Evolutionary conservation across 2,797 vertebrate genomes (phyloP).

Genomic region (Limosa lapponica): DNA sequence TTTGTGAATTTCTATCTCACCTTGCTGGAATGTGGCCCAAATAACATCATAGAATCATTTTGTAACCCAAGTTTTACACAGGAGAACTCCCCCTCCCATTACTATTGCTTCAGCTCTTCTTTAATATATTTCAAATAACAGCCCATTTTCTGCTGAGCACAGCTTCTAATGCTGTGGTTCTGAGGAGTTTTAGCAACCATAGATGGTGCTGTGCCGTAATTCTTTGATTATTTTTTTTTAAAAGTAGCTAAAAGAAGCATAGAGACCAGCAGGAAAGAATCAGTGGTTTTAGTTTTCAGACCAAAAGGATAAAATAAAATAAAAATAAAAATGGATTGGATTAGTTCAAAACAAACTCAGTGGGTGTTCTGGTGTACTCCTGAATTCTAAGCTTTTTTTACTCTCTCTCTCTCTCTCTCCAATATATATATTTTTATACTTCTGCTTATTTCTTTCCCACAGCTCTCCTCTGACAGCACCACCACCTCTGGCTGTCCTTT

Average conservation of each 20-base stretch:
- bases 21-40: background rate
- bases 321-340: background rate
- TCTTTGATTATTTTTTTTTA: background rate
- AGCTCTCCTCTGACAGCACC: background rate
- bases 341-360: conserved; percentile 12
- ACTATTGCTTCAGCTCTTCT: background rate
- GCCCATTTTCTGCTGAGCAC: background rate
- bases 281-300: background rate
- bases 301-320: background rate
- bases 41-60: background rate
- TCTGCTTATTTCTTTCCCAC: background rate
- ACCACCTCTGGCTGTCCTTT: background rate
- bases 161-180: background rate
- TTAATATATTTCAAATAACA: background rate
- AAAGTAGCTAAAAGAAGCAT: background rate
- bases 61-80: background rate
- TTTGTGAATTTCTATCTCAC: background rate
- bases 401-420: background rate
- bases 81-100: background rate
- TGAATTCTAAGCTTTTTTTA: background rate
- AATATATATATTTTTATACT: background rate
- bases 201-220: conserved; percentile 38
- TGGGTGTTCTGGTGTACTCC: background rate
- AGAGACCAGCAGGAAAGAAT: background rate
- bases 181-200: background rate